Percentiles rank a stretch among this genome's conserved stretches.
phyloP scores from a whole-genome alignment of 2,888 invertebrate species.

The Ophion obscuratus region DNA sequence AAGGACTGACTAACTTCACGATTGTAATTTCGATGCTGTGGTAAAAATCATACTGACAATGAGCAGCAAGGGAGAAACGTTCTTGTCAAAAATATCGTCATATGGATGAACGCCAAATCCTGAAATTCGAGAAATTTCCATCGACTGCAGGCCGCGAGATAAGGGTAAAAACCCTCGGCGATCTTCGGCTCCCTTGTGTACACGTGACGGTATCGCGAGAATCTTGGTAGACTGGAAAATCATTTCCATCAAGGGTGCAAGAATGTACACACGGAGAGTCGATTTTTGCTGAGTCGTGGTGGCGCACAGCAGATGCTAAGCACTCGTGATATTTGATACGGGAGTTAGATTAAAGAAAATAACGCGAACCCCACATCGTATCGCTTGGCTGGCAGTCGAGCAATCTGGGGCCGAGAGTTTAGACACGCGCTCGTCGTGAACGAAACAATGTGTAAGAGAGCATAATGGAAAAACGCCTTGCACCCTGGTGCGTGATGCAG shows the following conservation, averaged over 20 bases:
- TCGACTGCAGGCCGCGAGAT: background rate
- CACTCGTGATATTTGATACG: conserved; percentile 59
- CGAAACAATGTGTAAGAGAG: conserved; percentile 50
- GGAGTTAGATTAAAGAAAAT: conserved; percentile 57
- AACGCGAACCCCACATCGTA: conserved; percentile 43
- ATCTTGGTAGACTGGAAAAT: conserved; percentile 47
- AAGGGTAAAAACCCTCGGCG: background rate
- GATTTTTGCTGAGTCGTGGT: background rate
- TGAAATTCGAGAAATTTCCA: background rate
- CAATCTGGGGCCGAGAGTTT: conserved; percentile 25
- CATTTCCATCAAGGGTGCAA: conserved; percentile 23
- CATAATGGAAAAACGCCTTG: conserved; percentile 57
- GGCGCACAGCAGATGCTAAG: conserved; percentile 44
- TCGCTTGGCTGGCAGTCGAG: conserved; percentile 48
- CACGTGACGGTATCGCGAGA: conserved; percentile 18
- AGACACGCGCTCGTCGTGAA: conserved; percentile 58
- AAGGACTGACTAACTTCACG: too few relatives aligned
- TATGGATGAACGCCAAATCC: background rate
- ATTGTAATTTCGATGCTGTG: too few relatives aligned
- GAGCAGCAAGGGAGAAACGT: background rate
- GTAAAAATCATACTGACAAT: too few relatives aligned
- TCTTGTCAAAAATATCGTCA: background rate
- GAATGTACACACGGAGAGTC: conserved; percentile 13
- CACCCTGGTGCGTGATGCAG: conserved; percentile 70
- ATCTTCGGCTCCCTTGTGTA: background rate